Conservation (phyloP, 2,113 vertebrate species). For the Microcebus tavaratra region DNA sequence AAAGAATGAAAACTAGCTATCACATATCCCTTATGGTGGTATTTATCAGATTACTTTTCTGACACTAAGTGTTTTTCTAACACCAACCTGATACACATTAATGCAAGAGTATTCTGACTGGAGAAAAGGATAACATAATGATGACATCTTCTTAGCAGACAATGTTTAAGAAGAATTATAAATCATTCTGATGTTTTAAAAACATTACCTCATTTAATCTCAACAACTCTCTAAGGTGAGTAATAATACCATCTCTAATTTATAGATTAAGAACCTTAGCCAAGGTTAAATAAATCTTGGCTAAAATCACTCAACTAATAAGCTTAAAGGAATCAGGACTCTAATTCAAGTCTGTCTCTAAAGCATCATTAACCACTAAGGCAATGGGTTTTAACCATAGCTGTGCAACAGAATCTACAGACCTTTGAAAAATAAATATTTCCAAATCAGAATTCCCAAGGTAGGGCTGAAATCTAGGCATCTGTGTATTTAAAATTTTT, state of each 20-base stretch:
- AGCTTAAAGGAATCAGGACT: slow-evolving; percentile 29
- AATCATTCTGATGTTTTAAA: slow-evolving; percentile 17
- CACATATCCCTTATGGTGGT: background rate
- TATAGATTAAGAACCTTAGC: slow-evolving; percentile 22
- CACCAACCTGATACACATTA: background rate
- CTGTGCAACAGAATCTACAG: background rate
- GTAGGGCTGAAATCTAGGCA: background rate
- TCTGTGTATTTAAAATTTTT: background rate
- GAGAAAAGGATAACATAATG: background rate
- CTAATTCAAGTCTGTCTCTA: background rate
- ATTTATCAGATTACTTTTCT: slow-evolving; percentile 1
- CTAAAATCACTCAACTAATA: background rate
- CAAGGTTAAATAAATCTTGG: slow-evolving; percentile 5
- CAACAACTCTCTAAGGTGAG: background rate
- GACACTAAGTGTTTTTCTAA: background rate
- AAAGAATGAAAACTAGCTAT: slow-evolving; percentile 37
- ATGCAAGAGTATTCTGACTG: slow-evolving; percentile 13
- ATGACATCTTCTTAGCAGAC: background rate
- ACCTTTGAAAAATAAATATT: slow-evolving; percentile 14
- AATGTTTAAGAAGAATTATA: slow-evolving; percentile 17
- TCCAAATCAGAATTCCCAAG: background rate
- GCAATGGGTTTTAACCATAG: background rate
- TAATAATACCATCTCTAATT: background rate
- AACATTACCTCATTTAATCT: slow-evolving; percentile 26
- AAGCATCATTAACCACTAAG: background rate